Conservation (phyloP, 2,113 vertebrate genomes). For the Dromiciops gliroides region DNA sequence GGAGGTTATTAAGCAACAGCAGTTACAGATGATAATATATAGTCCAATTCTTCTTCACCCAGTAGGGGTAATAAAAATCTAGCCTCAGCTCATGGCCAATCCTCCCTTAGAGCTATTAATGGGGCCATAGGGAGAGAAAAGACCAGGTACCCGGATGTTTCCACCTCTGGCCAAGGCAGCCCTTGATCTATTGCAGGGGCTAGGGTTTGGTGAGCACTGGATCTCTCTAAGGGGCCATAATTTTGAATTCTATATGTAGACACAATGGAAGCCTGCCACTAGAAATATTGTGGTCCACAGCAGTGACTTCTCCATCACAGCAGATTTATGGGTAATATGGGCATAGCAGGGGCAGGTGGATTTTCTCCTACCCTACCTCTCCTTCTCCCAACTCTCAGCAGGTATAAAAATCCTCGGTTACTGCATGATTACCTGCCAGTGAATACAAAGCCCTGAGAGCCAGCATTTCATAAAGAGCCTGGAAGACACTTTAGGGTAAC, state of each 20-base stretch:
- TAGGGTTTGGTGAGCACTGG: background rate
- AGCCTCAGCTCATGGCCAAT: background rate
- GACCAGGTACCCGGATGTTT: background rate
- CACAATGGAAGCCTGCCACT: constrained; percentile 6
- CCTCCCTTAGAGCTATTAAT: background rate
- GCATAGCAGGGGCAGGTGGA: background rate
- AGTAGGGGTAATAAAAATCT: background rate
- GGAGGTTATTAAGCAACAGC: background rate
- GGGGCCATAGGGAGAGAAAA: background rate
- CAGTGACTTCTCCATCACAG: background rate
- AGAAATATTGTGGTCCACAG: background rate
- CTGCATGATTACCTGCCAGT: constrained; percentile 44
- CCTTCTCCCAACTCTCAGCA: background rate
- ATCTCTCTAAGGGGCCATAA: background rate
- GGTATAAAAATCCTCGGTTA: background rate
- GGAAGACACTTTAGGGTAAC: constrained; percentile 47
- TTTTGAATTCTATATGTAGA: constrained; percentile 7
- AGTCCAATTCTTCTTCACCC: background rate
- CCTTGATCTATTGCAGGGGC: background rate
- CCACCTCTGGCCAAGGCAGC: background rate
- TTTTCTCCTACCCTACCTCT: constrained; percentile 2
- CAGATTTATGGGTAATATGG: background rate
- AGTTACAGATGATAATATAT: background rate
- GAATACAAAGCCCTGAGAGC: constrained; percentile 20
- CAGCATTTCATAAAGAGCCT: constrained; percentile 8